These are phyloP conservation scores for Lycopodina hypogea DNA, from an alignment of 37 sponge, comb jelly and placozoan species.

Conservation along the genomic window DNA sequence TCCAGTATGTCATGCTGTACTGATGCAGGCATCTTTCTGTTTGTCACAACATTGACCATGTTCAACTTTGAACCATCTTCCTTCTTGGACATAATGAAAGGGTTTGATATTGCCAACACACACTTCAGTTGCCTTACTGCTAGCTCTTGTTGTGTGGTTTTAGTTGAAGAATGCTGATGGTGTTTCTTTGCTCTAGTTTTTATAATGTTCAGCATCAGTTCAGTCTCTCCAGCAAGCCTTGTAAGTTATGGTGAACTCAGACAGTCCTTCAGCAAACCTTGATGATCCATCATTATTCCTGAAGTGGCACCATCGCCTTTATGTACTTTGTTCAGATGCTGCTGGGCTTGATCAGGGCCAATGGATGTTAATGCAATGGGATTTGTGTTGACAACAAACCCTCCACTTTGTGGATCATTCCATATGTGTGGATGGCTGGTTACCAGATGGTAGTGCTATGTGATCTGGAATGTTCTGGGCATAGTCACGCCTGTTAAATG, in stretches of 20 bases:
- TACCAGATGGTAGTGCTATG: too few relatives aligned
- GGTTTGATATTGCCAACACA: not conserved
- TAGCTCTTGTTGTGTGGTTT: not conserved
- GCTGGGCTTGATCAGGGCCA: constrained; percentile 1
- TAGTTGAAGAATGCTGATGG: not conserved
- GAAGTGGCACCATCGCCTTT: too few relatives aligned
- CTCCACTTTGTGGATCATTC: constrained; percentile 1
- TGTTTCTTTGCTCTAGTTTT: not conserved
- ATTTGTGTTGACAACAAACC: not conserved
- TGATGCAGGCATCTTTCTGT: too few relatives aligned
- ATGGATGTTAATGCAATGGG: constrained; percentile 1
- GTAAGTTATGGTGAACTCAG: too few relatives aligned
- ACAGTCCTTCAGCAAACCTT: not conserved
- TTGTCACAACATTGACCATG: too few relatives aligned
- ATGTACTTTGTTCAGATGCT: too few relatives aligned
- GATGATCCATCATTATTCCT: not conserved
- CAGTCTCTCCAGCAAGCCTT: not conserved
- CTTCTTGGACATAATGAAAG: not conserved
- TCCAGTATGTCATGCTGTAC: too few relatives aligned
- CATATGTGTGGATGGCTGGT: constrained; percentile 4
- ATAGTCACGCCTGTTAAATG: not conserved
- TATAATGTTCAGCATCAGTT: too few relatives aligned
- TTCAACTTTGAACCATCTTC: too few relatives aligned
- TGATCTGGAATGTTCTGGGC: not conserved
- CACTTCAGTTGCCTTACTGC: not conserved